A percentile compares a stretch with the other conserved stretches of the same genome.
Conservation (phyloP, 2,888 invertebrate species). For the Agriopis aurantiaria region DNA sequence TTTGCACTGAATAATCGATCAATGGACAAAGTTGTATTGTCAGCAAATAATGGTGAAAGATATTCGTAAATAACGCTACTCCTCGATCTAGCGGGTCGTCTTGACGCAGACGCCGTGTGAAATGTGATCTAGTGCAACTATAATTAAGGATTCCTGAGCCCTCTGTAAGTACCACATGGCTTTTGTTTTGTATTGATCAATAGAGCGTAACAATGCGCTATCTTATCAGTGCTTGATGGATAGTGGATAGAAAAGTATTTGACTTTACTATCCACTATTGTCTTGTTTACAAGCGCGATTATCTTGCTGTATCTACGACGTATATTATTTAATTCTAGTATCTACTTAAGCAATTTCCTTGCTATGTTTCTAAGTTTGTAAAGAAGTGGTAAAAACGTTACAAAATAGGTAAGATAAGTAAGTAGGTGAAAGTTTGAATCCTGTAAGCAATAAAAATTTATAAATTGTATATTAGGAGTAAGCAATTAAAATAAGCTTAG, state of each 20-base stretch:
- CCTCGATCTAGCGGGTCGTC: constrained; percentile 65
- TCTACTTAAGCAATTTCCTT: not conserved
- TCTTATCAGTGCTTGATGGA: constrained; percentile 12
- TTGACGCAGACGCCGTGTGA: constrained; percentile 66
- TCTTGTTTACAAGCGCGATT: constrained; percentile 8
- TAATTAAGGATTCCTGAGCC: constrained; percentile 61
- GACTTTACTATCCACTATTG: constrained; percentile 1
- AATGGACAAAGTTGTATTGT: constrained; percentile 18
- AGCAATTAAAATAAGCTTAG: too few species aligned
- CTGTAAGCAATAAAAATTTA: too few species aligned
- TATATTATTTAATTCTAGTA: not conserved
- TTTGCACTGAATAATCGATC: constrained; percentile 44
- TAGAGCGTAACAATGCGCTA: constrained; percentile 18
- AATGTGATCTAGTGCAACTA: constrained; percentile 71
- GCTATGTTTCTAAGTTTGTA: not conserved
- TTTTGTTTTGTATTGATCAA: constrained; percentile 30
- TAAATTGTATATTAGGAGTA: too few species aligned
- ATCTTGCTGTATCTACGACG: constrained; percentile 3
- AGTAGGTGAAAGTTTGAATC: too few species aligned
- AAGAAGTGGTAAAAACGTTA: too few species aligned
- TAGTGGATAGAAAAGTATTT: not conserved
- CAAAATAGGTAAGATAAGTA: too few species aligned
- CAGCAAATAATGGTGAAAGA: constrained; percentile 67
- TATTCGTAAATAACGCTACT: constrained; percentile 67
- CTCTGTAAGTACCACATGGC: constrained; percentile 61